Evolutionary conservation across 1,140 invertebrate species (phyloP), one percentile per base, ranked within the genome.

Genomic region (fruit fly (Drosophila melanogaster)): DNA sequence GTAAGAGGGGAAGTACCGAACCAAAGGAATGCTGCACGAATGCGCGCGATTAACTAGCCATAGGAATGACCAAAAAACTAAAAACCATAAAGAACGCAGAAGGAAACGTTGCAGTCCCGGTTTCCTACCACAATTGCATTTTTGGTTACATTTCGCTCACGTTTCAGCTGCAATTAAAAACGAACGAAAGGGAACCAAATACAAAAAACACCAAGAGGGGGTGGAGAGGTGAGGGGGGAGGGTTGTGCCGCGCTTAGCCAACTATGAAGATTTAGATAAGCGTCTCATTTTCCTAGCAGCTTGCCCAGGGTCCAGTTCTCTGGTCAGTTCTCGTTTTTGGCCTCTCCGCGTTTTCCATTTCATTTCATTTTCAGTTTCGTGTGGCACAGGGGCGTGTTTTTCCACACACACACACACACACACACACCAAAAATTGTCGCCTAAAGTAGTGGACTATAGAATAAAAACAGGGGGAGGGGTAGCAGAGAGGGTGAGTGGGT

Each of bases 261-360:
- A 91, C 86, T 91, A 91, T 91, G 76, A 91, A 91, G 90, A 91
- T 91, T 90, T 81, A 91, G 90, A 91, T 91, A 91, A 91, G 79
- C 79, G 66, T 72, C 77, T 91, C 89, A 79, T 77, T 83, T 83
- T 87, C 78, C 83, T 89, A 79, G 83, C 81, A 74, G 74, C 65
- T 60, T 67, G 79, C 59, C 59, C 55, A 26, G 59, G 61, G 60
- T 58, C 53, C 49, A 67, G 64, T 67, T 64, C 59, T 65, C 75
- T 78, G 83, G 81, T 75, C 83, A 87, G 57, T 81, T 69, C 40
- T 58, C 44, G 76, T 54, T 58, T 61, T 61, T 53, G 44, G 54
- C 38, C 43, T 69, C 56, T 69, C 41, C 83, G 67, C 71, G 84
- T 89, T 89, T 89, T 89, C 85, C 84, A 78, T 89, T 89, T 89